Evolutionary conservation across 2,888 invertebrate genomes (phyloP).

Genomic region (Ceriagrion tenellum): DNA sequence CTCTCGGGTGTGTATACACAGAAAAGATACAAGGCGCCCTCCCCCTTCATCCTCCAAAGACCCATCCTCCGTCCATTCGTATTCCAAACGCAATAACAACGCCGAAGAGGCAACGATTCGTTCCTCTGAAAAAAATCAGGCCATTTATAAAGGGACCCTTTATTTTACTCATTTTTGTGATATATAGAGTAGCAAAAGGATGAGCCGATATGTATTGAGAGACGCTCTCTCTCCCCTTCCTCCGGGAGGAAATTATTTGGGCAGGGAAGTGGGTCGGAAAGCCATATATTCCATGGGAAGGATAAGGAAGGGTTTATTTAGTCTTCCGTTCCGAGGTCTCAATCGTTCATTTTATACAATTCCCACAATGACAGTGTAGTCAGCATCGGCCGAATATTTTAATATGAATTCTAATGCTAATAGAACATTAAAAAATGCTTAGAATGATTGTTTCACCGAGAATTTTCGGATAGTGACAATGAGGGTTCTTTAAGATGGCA

Average conservation of each 20-base stretch:
- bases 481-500: no score
- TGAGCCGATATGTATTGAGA: neutral
- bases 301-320: neutral
- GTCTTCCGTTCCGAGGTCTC: neutral
- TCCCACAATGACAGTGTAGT: no score
- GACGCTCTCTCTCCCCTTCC: neutral
- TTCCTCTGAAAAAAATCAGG: slow-evolving; percentile 29
- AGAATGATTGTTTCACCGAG: no score
- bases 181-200: neutral
- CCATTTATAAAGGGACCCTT: slow-evolving; percentile 30
- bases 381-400: no score
- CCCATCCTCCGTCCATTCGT: slow-evolving; percentile 19
- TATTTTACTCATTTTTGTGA: neutral
- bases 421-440: no score
- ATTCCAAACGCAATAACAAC: slow-evolving; percentile 38
- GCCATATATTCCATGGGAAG: neutral
- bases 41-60: neutral
- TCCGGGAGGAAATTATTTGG: neutral
- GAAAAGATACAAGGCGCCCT: neutral
- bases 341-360: neutral
- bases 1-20: neutral
- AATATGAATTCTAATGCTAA: no score
- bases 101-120: slow-evolving; percentile 25
- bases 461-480: no score
- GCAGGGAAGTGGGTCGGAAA: neutral